Evolutionary conservation across 2,888 invertebrate species (phyloP), one percentile per base, ranked within the genome.

Genomic region (Anaspis maculata): DNA sequence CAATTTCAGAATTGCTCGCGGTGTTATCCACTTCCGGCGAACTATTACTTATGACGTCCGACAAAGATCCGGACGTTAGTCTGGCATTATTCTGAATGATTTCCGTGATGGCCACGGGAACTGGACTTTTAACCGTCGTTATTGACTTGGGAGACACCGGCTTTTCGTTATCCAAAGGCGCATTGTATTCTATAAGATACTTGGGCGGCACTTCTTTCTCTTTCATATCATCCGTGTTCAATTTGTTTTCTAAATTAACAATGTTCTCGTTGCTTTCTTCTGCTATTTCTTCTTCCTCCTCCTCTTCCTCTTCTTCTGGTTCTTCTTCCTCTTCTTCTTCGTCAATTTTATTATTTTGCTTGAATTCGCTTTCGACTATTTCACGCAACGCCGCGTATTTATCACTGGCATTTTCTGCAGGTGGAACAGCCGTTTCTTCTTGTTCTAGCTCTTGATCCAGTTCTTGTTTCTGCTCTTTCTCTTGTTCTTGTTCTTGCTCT

Each of bases 301-400:
- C 52, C 43, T 58, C 2, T 68, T 70, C 52, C 67, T 19, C 19
- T 9, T 5, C 9, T 6, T 6, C 19, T 9, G 23, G 34, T 3
- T 41, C 69, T 0, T 69, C 68, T 3, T 41, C 69, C 0, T 69
- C 68, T 56, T 70, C 68, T 57, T 74, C 68, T 35, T 71, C 71
- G 0, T 69, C 70, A 39, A 71, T 71, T 33, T 72, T 44, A 34
- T 39, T 69, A 1, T 70, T 71, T 50, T 63, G 68, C 46, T 72
- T 71, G 57, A 69, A 27, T 67, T 68, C 41, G 67, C 70, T 51
- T 53, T 79, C 77, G 0, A 76, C 79, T 21, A 83, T 83, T 54
- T 87, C 87, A 1, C 88, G 69, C 29, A 89, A 62, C 0, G 88
- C 88, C 0, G 88, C 88, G 57, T 89, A 89, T 50, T 79, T 77